Evolutionary conservation across 2,888 invertebrate species (phyloP), one percentile per base, ranked within the genome.

Genomic region (Sabellastarte sp.): DNA sequence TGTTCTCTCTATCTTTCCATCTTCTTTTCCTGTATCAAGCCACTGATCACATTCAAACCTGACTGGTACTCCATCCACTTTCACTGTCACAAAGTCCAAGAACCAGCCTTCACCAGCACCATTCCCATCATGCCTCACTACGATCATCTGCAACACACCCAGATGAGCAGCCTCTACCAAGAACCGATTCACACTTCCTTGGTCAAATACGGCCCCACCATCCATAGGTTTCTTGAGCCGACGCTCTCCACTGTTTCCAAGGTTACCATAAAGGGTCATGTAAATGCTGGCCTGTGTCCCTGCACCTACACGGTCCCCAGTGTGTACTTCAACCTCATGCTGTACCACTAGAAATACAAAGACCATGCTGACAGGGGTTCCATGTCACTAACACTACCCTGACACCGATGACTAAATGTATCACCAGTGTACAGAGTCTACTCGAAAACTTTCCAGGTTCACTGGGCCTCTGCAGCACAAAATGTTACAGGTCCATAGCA

Each of bases 1-100:
- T n/a, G n/a, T n/a, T n/a, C n/a, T n/a, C 66, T 84, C 83, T 31
- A 84, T 77, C 55, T 77, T 78, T 32, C 81, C 77, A 69, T 80
- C 79, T 57, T 79, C 84, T 69, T 83, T 80, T 5, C 82, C 80
- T 15, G 78, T 76, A 68, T 85, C 85, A 56, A 85, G 71, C 85
- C 85, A 85, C 65, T 84, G 41, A 10, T 41, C 41, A 41, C 41
- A 41, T 10, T 15, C 41, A 20, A 41, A 41, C 41, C 10, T 15
- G 20, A 20, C 53, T 26, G 5, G 4, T 26, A 20, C 53, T 53
- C 28, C 53, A 53, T 53, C 53, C 10, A 20, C 53, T 26, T 10
- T 53, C 20, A 20, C 53, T 53, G 15, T 53, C 3, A 80, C 68
- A 55, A 72, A 76, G 51, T 79, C 78, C 51, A 79, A 61, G 65